These are phyloP conservation scores for Busseola fusca DNA, from an alignment of 2,888 invertebrate genomes.

Conservation along the genomic window DNA sequence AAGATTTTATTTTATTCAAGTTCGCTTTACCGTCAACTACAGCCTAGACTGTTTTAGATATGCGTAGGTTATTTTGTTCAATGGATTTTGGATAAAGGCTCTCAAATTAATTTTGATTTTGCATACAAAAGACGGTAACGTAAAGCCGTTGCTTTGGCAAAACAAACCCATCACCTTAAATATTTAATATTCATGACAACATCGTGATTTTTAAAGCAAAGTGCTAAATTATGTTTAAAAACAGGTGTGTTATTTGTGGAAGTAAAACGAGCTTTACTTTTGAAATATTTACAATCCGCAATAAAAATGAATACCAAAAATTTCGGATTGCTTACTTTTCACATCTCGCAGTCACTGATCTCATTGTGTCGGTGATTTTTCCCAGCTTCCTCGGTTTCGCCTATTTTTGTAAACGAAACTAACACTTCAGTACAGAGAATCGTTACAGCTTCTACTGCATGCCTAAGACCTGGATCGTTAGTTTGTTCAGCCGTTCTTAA, in stretches of 20 bases:
- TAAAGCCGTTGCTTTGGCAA: conserved; percentile 14
- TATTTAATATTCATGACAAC: conserved; percentile 47
- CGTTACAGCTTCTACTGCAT: conserved; percentile 24
- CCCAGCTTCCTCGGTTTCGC: conserved; percentile 29
- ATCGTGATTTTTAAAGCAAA: conserved; percentile 42
- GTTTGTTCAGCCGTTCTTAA: background rate
- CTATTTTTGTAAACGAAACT: conserved; percentile 44
- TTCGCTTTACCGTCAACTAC: conserved; percentile 15
- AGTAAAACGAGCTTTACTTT: conserved; percentile 40
- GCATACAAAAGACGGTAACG: conserved; percentile 20
- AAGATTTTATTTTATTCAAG: conserved; percentile 23
- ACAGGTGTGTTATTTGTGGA: conserved; percentile 44
- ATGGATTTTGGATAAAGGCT: conserved; percentile 9
- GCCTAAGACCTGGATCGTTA: conserved; percentile 9
- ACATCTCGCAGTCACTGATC: conserved; percentile 37
- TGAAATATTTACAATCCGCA: conserved; percentile 51
- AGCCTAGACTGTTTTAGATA: conserved; percentile 13
- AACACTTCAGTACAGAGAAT: conserved; percentile 40
- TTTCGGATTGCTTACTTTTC: conserved; percentile 47
- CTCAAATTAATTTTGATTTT: conserved; percentile 34
- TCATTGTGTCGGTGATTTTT: conserved; percentile 40
- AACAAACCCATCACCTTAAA: conserved; percentile 28
- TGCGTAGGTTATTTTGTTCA: conserved; percentile 1
- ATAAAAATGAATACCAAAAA: conserved; percentile 42
- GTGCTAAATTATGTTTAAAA: conserved; percentile 54